Percentiles rank a stretch among this genome's conserved stretches.
These are phyloP conservation scores for Podarcis raffonei DNA, from an alignment of 2,113 vertebrate species.

Conservation along the genomic window DNA sequence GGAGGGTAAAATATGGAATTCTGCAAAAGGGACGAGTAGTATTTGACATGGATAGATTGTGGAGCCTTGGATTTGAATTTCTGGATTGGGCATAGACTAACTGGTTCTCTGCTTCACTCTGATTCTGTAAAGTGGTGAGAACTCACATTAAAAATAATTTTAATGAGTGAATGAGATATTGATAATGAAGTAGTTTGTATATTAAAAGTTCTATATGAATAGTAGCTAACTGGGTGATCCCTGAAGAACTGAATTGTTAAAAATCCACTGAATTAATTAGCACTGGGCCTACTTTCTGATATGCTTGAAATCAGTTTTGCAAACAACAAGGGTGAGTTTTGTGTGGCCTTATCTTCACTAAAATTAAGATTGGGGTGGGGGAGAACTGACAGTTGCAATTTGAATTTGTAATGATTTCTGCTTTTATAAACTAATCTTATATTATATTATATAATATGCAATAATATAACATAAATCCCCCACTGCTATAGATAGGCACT, in stretches of 20 bases:
- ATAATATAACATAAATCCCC: neutral
- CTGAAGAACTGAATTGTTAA: neutral
- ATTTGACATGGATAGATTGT: neutral
- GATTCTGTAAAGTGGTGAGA: neutral
- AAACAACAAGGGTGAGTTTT: neutral
- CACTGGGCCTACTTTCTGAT: neutral
- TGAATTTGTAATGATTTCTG: neutral
- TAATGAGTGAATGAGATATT: neutral
- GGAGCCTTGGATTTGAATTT: neutral
- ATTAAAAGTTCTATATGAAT: neutral
- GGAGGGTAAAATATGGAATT: neutral
- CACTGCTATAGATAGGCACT: neutral
- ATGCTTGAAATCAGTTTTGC: neutral
- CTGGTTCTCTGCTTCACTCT: neutral
- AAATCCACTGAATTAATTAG: neutral
- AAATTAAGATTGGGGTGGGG: neutral
- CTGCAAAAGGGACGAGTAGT: neutral
- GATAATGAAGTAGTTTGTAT: neutral
- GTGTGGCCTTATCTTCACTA: neutral
- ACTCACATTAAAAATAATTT: neutral
- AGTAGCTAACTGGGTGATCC: too few species aligned
- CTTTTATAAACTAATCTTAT: neutral
- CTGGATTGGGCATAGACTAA: neutral
- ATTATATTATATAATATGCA: neutral
- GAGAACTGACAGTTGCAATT: neutral